Percentiles rank a stretch among this genome's conserved stretches.
Evolutionary conservation across 2,888 invertebrate species (phyloP).

Genomic region (Drosophila niveifrons): DNA sequence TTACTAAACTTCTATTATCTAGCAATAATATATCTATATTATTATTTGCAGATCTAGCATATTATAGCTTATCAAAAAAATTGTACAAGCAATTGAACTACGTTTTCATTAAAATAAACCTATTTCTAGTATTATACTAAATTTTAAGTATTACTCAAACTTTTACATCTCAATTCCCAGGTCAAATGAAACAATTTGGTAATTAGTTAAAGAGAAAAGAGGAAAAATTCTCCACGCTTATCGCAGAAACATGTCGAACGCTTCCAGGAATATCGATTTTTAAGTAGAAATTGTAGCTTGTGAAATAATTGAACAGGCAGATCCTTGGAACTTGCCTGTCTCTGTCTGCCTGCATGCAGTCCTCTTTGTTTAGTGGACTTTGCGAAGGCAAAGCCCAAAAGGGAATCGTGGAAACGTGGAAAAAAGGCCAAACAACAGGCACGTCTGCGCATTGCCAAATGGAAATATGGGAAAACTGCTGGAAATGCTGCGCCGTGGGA

Average conservation of each 20-base stretch:
- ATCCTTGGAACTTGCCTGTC: constrained; percentile 60
- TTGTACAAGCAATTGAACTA: no score
- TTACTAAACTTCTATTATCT: no score
- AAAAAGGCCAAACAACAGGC: constrained; percentile 45
- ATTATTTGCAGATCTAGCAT: no score
- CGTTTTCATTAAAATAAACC: background rate
- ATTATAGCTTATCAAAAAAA: no score
- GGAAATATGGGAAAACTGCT: constrained; percentile 48
- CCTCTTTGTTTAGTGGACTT: constrained; percentile 59
- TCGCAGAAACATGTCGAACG: constrained; percentile 13
- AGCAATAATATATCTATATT: no score
- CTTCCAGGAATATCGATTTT: constrained; percentile 56
- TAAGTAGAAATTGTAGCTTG: constrained; percentile 65
- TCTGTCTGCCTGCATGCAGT: constrained; percentile 29
- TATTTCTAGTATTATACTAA: background rate
- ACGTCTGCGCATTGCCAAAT: constrained; percentile 50
- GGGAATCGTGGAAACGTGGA: constrained; percentile 52
- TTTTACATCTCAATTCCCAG: background rate
- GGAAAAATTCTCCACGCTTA: constrained; percentile 20
- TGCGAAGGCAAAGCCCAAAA: constrained; percentile 76
- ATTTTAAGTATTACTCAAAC: background rate
- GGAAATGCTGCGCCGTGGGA: constrained; percentile 65
- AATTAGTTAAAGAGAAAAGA: constrained; percentile 1
- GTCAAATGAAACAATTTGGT: background rate
- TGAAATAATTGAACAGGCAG: constrained; percentile 8